Conservation (phyloP, 1,140 invertebrate genomes). For the Plectrocnemia conspersa region DNA sequence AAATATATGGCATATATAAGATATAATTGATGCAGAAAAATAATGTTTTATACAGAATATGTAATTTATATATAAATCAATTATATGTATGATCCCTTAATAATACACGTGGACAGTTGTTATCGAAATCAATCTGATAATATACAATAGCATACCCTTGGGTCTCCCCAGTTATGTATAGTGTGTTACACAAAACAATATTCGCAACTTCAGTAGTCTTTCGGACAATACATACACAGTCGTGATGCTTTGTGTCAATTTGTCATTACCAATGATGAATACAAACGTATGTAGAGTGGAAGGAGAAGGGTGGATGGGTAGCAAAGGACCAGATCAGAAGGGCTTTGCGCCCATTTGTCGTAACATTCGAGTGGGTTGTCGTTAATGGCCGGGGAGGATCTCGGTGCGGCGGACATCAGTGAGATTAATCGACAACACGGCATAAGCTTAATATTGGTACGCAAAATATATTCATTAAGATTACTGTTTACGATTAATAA, state of each 20-base stretch:
- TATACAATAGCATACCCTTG: no score
- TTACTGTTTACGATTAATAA: constrained; percentile 22
- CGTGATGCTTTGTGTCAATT: neutral
- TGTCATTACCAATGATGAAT: constrained; percentile 27
- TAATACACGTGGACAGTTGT: no score
- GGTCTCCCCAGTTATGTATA: no score
- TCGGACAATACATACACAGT: neutral
- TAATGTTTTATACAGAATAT: no score
- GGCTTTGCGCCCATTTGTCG: constrained; percentile 16
- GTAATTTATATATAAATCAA: no score
- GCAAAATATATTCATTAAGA: constrained; percentile 24
- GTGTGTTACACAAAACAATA: no score
- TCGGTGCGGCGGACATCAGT: constrained; percentile 20
- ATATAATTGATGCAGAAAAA: no score
- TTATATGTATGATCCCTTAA: no score
- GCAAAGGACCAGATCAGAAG: constrained; percentile 2
- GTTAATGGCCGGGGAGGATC: constrained; percentile 19
- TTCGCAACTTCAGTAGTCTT: no score
- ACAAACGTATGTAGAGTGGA: constrained; percentile 14
- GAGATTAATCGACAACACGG: constrained; percentile 21
- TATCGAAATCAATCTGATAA: no score
- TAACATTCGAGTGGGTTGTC: constrained; percentile 9
- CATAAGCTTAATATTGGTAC: constrained; percentile 13
- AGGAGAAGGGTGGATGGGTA: neutral
- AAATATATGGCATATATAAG: no score